A percentile compares a stretch with the other conserved stretches of the same genome.
These are phyloP conservation scores for Umimayanthus kanabou DNA, from an alignment of 92 coral and sea anemone species.

Conservation along the genomic window DNA sequence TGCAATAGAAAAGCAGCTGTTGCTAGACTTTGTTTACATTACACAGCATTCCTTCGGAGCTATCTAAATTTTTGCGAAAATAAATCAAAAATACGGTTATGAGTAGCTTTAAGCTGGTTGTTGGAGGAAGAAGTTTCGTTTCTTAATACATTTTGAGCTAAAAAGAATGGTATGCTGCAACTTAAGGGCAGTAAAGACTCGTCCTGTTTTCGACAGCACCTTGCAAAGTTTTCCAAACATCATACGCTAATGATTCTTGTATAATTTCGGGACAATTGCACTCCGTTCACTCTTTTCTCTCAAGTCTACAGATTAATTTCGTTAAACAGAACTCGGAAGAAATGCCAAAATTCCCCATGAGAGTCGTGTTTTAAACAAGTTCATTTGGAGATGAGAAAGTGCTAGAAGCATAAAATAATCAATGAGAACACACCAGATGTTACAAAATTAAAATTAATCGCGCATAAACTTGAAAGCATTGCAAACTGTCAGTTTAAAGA, in stretches of 20 bases:
- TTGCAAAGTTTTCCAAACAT: background rate
- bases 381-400: background rate
- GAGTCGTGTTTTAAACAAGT: background rate
- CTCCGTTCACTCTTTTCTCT: background rate
- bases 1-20: background rate
- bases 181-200: background rate
- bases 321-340: background rate
- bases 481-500: background rate
- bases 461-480: background rate
- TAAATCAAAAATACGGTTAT: background rate
- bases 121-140: background rate
- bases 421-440: background rate
- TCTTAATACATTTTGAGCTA: background rate
- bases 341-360: background rate
- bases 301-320: background rate
- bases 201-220: background rate
- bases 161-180: background rate
- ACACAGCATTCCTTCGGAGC: slow-evolving; percentile 22
- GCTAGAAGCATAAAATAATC: background rate
- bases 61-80: slow-evolving; percentile 17
- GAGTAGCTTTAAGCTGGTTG: background rate
- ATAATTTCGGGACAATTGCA: background rate
- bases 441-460: background rate
- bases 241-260: background rate
- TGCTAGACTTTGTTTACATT: background rate